Evolutionary conservation across 2,888 invertebrate species (phyloP), one percentile per base, ranked within the genome.

Genomic region (Macrophya annulata): DNA sequence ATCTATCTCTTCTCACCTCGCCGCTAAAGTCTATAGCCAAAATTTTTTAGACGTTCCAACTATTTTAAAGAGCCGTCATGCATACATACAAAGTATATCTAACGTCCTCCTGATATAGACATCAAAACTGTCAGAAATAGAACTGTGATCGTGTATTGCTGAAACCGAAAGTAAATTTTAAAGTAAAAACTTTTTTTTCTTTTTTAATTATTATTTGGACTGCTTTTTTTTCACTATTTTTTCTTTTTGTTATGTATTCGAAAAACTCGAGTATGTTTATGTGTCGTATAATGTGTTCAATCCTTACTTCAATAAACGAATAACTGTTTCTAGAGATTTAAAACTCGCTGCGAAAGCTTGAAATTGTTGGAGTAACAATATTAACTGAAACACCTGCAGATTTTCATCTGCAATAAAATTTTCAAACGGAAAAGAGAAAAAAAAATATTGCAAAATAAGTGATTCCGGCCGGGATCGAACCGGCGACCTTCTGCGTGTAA

Each of bases 381-480:
- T 62, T 25, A 25, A 12, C 12, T 25, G 25, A 25, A 12, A 62
- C 4, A n/a, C n/a, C 31, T 31, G 1, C 31, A 1, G n/a, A 0
- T 51, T 51, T 1, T 17, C 4, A 51, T n/a, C n/a, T 17, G 31
- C 31, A 31, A 12, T 31, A 65, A 21, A 21, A 31, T 3, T 48
- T 15, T 17, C 15, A 3, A 48, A 12, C 4, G 2, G 21, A n/a
- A n/a, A 15, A 79, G 84, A 85, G 84, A 51, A 40, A 25, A 85
- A 87, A 87, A 85, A 87, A 71, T 55, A 85, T 91, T 43, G 76
- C 21, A 91, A 93, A 93, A 90, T 17, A 88, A 89, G 87, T 94
- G 94, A 93, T 94, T 94, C 94, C 94, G 94, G 94, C 94, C 94
- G 94, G 94, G 94, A 94, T 94, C 94, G 94, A 94, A 94, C 94